Base-by-base conservation (phyloP, 1,140 invertebrate species). In the Formica exsecta region DNA sequence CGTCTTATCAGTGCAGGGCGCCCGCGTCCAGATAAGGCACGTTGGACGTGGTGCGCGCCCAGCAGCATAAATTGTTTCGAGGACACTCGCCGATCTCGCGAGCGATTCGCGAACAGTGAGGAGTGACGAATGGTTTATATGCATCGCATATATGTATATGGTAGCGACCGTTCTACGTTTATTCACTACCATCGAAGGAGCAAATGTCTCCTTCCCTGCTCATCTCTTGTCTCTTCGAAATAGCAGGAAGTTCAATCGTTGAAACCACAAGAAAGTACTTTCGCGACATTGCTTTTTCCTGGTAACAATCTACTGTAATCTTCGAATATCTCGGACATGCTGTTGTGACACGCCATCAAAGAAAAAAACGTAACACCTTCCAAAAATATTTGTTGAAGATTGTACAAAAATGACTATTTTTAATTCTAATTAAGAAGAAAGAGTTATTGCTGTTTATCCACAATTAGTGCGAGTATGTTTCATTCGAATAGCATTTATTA, bases 31-130 rank as follows among this genome's bases (percentile, higher is more conserved):
- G 93, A 94, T 94, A 94, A 93, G 93, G 92, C 93, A 94, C 93
- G 93, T 93, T 90, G 91, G 91, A 93, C 92, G 89, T 71, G 80
- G 92, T 73, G 86, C 89, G 85, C 91, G 92, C 88, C 90, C 89
- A 87, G 85, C 90, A 80, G 91, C 92, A 93, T 93, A 93, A 93
- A 94, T 94, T 94, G 90, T 94, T 93, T 94, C 91, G 90, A 93
- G 93, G 86, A 92, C 89, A 87, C 92, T 92, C 89, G 88, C 88
- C 90, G 89, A 86, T 86, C 83, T 66, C 87, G 83, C 87, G 90
- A 86, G 84, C 90, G 88, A 90, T 89, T 90, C 87, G 75, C 86
- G 88, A 81, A n/a, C 75, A n/a, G 7, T 70, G 74, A 83, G 59
- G 38, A 48, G 76, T 86, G 70, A 73, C 62, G 76, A 80, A 80